phyloP scores from a whole-genome alignment of 1,140 invertebrate species.

The Thaumatotibia leucotreta region DNA sequence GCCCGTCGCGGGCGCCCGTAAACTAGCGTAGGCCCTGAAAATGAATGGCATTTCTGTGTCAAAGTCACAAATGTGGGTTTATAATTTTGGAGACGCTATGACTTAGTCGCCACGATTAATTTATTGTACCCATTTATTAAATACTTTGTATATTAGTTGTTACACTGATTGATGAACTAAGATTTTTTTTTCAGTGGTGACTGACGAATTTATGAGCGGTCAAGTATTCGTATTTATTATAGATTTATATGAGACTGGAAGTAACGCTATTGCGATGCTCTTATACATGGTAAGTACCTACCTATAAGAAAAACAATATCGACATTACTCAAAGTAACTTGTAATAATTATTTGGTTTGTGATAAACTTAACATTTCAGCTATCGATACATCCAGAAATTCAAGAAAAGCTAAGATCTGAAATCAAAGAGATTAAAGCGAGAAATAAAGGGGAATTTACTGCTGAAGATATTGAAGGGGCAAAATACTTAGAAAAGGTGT shows the following conservation, averaged over 20 bases:
- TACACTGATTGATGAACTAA: too few relatives aligned
- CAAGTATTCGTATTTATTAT: not conserved
- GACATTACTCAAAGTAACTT: too few relatives aligned
- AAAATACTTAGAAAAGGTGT: not conserved
- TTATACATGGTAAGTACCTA: not conserved
- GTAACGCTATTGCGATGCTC: not conserved
- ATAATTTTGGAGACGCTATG: too few relatives aligned
- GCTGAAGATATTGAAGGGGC: not conserved
- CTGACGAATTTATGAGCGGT: not conserved
- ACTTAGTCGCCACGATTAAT: too few relatives aligned
- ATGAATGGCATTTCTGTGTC: too few relatives aligned
- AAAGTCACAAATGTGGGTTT: too few relatives aligned
- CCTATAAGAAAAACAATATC: too few relatives aligned
- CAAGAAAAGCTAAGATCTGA: not conserved
- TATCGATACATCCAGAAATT: not conserved
- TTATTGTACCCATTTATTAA: too few relatives aligned
- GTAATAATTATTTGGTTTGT: too few relatives aligned
- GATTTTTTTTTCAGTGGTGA: not conserved
- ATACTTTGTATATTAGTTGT: too few relatives aligned
- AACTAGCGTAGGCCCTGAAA: too few relatives aligned
- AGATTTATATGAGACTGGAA: not conserved
- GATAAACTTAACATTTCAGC: not conserved
- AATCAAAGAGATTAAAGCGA: not conserved
- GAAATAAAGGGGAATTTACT: not conserved
- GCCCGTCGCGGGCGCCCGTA: too few relatives aligned